Percentiles rank a stretch among this genome's conserved stretches.
Evolutionary conservation across 2,888 invertebrate genomes (phyloP).

Genomic region (Tryphoninae sp.): DNA sequence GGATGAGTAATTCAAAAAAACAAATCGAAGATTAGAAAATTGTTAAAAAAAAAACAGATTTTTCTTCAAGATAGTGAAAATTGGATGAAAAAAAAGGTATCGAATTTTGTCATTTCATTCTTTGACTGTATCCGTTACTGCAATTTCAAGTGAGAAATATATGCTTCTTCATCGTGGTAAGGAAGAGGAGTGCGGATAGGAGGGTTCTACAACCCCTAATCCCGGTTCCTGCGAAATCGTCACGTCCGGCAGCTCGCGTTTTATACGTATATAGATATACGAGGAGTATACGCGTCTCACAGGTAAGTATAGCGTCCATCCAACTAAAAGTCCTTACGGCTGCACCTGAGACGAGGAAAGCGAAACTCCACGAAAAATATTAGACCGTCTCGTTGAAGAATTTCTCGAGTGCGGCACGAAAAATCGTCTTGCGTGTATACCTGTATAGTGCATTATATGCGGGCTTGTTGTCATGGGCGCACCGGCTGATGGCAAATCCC

Average conservation of each 20-base stretch:
- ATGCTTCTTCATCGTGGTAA: neutral
- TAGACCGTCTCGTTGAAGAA: slow-evolving; percentile 9
- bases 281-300: slow-evolving; percentile 7
- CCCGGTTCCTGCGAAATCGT: slow-evolving; percentile 70
- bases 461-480: slow-evolving; percentile 38
- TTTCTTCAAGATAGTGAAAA: too few relatives aligned
- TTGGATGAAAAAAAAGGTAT: slow-evolving; percentile 63
- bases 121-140: slow-evolving; percentile 35
- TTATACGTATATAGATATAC: slow-evolving; percentile 26
- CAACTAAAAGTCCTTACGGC: slow-evolving; percentile 24
- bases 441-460: slow-evolving; percentile 33
- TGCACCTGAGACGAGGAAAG: slow-evolving; percentile 51
- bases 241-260: slow-evolving; percentile 69
- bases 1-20: neutral
- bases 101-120: slow-evolving; percentile 63
- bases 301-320: slow-evolving; percentile 9
- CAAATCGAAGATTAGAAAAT: neutral
- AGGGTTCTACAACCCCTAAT: slow-evolving; percentile 68
- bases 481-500: slow-evolving; percentile 43
- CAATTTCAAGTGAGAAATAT: neutral
- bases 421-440: slow-evolving; percentile 9
- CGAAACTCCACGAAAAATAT: slow-evolving; percentile 36
- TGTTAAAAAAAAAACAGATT: neutral
- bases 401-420: slow-evolving; percentile 36
- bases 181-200: slow-evolving; percentile 26